phyloP scores from a whole-genome alignment of 2,797 vertebrate genomes.

The Nasua narica region DNA sequence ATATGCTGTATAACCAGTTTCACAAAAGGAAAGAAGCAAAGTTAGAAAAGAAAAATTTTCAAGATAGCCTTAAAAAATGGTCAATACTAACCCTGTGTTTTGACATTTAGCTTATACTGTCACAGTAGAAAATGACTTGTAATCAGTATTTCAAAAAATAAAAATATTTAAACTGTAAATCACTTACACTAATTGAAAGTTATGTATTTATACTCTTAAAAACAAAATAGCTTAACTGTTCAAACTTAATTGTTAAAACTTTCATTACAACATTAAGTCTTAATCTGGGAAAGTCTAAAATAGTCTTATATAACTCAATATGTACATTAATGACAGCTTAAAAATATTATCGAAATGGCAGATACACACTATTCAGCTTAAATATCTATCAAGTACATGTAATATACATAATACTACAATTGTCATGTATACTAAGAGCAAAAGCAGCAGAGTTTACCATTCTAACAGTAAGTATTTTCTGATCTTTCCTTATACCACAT shows the following conservation, averaged over 20 bases:
- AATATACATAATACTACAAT: neutral
- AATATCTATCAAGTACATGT: neutral
- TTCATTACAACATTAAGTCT: conserved; percentile 26
- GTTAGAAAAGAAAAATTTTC: neutral
- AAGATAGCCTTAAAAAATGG: neutral
- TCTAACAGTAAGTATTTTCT: neutral
- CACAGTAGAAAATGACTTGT: neutral
- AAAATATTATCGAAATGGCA: neutral
- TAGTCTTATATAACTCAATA: neutral
- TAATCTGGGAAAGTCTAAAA: conserved; percentile 21
- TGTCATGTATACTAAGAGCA: neutral
- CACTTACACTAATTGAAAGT: conserved; percentile 23
- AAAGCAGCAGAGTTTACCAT: neutral
- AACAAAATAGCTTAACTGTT: conserved; percentile 27
- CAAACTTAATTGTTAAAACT: conserved; percentile 32
- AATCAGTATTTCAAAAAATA: conserved; percentile 20
- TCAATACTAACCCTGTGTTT: neutral
- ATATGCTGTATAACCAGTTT: conserved; percentile 8
- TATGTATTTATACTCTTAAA: conserved; percentile 26
- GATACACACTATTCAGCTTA: neutral
- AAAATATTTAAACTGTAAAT: conserved; percentile 49
- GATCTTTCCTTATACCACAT: neutral
- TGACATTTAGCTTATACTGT: neutral
- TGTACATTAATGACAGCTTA: neutral
- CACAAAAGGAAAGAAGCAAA: conserved; percentile 28